These are phyloP conservation scores for Trichacis sp. DNA, from an alignment of 2,888 invertebrate genomes.

Conservation along the genomic window DNA sequence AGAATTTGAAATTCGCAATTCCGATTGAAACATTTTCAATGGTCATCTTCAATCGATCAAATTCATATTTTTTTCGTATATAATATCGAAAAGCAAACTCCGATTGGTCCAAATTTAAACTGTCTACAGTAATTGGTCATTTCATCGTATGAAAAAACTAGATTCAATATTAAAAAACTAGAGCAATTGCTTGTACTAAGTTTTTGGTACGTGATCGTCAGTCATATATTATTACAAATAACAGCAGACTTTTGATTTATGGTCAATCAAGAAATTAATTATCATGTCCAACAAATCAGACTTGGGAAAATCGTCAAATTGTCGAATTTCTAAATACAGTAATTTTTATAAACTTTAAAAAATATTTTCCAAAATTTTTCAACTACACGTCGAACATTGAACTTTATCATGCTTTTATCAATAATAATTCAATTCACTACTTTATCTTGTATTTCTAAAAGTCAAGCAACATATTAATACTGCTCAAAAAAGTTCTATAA, in stretches of 20 bases:
- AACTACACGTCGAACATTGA: not conserved
- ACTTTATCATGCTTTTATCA: not conserved
- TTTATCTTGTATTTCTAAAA: constrained; percentile 20
- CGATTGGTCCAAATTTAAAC: constrained; percentile 51
- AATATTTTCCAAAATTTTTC: not conserved
- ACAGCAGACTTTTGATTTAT: not conserved
- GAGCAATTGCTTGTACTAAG: not conserved
- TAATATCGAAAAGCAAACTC: constrained; percentile 23
- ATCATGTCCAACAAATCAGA: not conserved
- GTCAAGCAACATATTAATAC: constrained; percentile 16
- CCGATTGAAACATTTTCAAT: no score
- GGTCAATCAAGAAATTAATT: not conserved
- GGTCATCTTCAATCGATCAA: no score
- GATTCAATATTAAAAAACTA: not conserved
- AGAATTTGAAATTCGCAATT: no score
- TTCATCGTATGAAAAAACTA: constrained; percentile 15
- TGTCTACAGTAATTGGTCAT: constrained; percentile 38
- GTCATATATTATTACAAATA: not conserved
- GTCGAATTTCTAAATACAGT: not conserved
- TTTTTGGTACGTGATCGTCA: constrained; percentile 2
- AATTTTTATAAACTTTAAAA: not conserved
- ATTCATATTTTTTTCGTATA: no score
- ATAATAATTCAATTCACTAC: constrained; percentile 2
- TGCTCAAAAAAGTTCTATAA: no score
- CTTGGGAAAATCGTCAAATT: not conserved